These are phyloP conservation scores for Tetropium fuscum DNA, from an alignment of 2,888 invertebrate species.

Conservation along the genomic window DNA sequence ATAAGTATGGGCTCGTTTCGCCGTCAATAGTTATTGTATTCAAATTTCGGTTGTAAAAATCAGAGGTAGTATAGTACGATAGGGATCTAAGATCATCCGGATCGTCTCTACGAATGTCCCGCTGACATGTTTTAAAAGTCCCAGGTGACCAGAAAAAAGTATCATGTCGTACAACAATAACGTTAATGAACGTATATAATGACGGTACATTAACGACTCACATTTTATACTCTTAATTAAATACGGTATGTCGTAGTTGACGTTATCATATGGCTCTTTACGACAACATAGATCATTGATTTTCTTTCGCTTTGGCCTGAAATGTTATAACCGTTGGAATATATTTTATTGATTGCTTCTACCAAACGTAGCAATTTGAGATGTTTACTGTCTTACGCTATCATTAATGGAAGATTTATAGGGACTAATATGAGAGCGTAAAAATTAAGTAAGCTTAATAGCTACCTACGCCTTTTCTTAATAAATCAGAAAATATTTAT, in stretches of 20 bases:
- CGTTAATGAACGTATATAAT: conserved; percentile 48
- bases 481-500: conserved; percentile 4
- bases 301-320: not conserved
- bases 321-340: conserved; percentile 6
- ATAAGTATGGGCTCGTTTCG: conserved; percentile 20
- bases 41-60: conserved; percentile 33
- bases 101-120: not conserved
- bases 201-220: conserved; percentile 43
- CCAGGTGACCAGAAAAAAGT: too few species aligned
- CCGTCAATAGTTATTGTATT: conserved; percentile 41
- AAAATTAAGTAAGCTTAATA: conserved; percentile 16
- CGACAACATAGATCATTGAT: not conserved
- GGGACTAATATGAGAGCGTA: conserved; percentile 3
- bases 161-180: too few species aligned
- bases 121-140: conserved; percentile 39
- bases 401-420: conserved; percentile 9
- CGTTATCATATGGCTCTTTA: conserved; percentile 13
- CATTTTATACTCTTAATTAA: conserved; percentile 46
- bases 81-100: conserved; percentile 12
- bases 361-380: conserved; percentile 9
- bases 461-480: conserved; percentile 10
- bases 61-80: conserved; percentile 7
- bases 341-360: conserved; percentile 12
- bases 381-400: conserved; percentile 1
- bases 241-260: conserved; percentile 39